Conservation (phyloP, 1,140 invertebrate genomes). For the Drosophila teissieri region DNA sequence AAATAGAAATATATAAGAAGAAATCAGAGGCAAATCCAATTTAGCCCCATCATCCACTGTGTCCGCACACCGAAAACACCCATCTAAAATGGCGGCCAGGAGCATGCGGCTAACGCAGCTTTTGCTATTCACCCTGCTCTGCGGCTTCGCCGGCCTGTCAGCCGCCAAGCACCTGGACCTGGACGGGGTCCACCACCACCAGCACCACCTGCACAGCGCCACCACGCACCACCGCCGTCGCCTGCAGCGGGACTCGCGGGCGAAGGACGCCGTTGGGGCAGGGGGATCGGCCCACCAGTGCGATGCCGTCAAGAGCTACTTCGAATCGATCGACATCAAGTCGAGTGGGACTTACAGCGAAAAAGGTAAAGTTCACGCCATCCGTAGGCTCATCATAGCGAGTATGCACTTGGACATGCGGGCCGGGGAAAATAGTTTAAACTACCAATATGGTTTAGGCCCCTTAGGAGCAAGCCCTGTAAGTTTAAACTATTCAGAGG, state of each 20-base stretch:
- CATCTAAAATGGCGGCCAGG: conserved; percentile 42
- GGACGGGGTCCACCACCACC: conserved; percentile 43
- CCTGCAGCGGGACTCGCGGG: conserved; percentile 76
- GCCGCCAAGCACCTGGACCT: conserved; percentile 59
- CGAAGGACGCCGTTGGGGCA: conserved; percentile 64
- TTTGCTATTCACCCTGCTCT: conserved; percentile 55
- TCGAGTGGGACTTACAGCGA: conserved; percentile 70
- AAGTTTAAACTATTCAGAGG: too few species aligned
- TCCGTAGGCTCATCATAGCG: neutral
- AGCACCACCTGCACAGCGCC: conserved; percentile 68
- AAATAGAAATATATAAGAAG: neutral
- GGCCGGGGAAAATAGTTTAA: neutral
- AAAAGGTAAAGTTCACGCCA: conserved; percentile 63
- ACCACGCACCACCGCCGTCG: conserved; percentile 71
- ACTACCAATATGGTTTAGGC: neutral
- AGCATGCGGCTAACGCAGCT: conserved; percentile 35
- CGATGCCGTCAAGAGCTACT: conserved; percentile 72
- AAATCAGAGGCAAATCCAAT: conserved; percentile 27
- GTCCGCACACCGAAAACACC: conserved; percentile 1
- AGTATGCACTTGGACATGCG: neutral
- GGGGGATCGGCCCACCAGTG: conserved; percentile 64
- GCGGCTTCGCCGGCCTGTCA: conserved; percentile 48
- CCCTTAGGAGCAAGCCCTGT: neutral
- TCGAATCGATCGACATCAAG: conserved; percentile 79
- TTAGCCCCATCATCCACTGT: conserved; percentile 39